Evolutionary conservation across 1,140 invertebrate species (phyloP), one percentile per base, ranked within the genome.

Genomic region (Limonius californicus): DNA sequence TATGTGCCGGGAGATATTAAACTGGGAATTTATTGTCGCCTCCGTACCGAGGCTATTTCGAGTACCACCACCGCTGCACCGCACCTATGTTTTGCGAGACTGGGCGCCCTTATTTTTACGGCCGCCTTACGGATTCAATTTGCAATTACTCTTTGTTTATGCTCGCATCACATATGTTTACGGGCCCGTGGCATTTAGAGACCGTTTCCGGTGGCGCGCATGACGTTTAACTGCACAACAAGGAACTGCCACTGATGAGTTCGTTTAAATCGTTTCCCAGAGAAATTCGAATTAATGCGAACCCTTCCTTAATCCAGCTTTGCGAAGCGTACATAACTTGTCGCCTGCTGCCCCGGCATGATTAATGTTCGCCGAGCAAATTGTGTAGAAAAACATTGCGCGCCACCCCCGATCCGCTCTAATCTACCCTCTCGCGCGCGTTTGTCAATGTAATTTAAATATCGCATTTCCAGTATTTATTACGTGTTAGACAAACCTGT

Each of bases 301-400:
- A 59, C 57, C 57, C 39, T 59, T 45, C 43, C 55, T 27, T 35
- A 23, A 45, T 27, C 35, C 55, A 27, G 14, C 53, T 23, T 27
- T 27, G 27, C 53, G 43, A 45, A 59, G 66, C 67, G 64, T 68
- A 67, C 67, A 70, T 66, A 67, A 68, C 64, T 70, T 67, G 64
- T 68, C 70, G 64, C 65, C 63, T 42, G 16, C 59, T 60, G 60
- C 65, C 60, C 64, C 55, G 60, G 53, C 39, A 66, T 76, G 76
- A 77, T 76, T 77, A 77, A 76, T 76, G 76, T 73, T 68, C 68
- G 57, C 64, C 61, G 71, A 74, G 68, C 75, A 77, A 77, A 78
- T 78, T 76, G 74, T 71, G 68, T 74, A 72, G 76, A 77, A 78
- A 76, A 78, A 76, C 73, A 74, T 72, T 64, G 47, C 61, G 27